Evolutionary conservation across 1,140 invertebrate species (phyloP).

Genomic region (Trissolcus basalis): DNA sequence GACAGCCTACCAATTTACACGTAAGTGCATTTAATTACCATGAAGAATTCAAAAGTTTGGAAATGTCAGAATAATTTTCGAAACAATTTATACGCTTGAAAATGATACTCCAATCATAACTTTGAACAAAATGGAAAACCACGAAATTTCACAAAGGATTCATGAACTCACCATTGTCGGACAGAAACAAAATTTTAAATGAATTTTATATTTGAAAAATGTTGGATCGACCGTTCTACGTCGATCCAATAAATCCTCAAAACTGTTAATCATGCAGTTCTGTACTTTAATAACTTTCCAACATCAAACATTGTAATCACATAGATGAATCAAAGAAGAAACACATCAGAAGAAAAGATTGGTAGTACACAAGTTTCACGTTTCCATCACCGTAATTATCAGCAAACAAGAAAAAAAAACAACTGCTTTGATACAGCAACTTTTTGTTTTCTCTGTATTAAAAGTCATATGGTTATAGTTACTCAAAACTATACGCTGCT

Average conservation of each 20-base stretch:
- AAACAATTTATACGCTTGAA: no score
- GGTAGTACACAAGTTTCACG: conserved; percentile 45
- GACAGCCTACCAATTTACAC: conserved; percentile 90
- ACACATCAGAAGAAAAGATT: conserved; percentile 50
- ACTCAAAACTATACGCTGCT: conserved; percentile 33
- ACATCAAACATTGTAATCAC: conserved; percentile 47
- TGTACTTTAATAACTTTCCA: conserved; percentile 41
- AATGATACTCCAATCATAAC: no score
- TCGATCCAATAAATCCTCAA: conserved; percentile 19
- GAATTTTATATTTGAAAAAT: no score
- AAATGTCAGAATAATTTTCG: no score
- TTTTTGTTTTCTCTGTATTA: conserved; percentile 15
- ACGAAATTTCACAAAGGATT: no score
- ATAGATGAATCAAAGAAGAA: conserved; percentile 52
- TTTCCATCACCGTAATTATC: conserved; percentile 51
- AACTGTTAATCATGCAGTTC: conserved; percentile 32
- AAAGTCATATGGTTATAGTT: conserved; percentile 41
- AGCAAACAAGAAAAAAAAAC: conserved; percentile 37
- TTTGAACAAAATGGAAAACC: no score
- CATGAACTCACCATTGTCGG: no score
- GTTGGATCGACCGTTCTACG: no score
- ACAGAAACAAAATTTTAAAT: no score
- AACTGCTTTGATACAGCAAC: conserved; percentile 35
- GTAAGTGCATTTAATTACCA: conserved; percentile 75
- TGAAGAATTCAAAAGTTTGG: no score